These are phyloP conservation scores for Alces alces DNA, from an alignment of 2,113 vertebrate species.

Conservation along the genomic window DNA sequence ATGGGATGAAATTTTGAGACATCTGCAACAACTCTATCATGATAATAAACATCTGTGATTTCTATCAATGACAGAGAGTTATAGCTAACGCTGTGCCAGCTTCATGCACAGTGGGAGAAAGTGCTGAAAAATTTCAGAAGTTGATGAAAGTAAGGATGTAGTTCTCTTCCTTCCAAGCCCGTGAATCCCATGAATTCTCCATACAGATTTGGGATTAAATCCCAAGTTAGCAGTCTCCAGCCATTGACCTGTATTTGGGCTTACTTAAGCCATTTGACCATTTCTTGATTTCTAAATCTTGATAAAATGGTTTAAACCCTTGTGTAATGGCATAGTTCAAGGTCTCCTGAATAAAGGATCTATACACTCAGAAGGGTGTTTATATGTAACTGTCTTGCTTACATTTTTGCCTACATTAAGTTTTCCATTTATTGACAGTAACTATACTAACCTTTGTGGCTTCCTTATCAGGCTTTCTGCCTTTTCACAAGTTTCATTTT, in stretches of 20 bases:
- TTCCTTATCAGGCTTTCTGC: not conserved
- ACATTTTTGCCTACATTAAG: not conserved
- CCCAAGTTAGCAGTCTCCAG: not conserved
- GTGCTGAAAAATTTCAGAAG: not conserved
- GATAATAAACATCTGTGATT: not conserved
- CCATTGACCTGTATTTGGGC: not conserved
- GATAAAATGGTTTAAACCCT: not conserved
- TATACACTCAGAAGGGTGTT: not conserved
- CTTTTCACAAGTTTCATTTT: not conserved
- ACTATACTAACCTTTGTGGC: not conserved
- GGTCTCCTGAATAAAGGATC: not conserved
- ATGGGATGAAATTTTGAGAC: not conserved
- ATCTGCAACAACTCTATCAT: not conserved
- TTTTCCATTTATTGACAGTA: not conserved
- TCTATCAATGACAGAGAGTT: not conserved
- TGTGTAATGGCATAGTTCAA: not conserved
- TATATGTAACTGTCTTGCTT: not conserved
- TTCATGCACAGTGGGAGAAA: not conserved
- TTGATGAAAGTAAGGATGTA: not conserved
- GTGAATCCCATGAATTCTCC: not conserved
- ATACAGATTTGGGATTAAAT: not conserved
- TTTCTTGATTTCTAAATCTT: conserved; percentile 6
- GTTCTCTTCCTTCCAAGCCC: not conserved
- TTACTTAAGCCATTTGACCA: not conserved
- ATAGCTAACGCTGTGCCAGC: not conserved